Evolutionary conservation across 2,888 invertebrate species (phyloP), one percentile per base, ranked within the genome.

Genomic region (Psylliodes chrysocephalus): DNA sequence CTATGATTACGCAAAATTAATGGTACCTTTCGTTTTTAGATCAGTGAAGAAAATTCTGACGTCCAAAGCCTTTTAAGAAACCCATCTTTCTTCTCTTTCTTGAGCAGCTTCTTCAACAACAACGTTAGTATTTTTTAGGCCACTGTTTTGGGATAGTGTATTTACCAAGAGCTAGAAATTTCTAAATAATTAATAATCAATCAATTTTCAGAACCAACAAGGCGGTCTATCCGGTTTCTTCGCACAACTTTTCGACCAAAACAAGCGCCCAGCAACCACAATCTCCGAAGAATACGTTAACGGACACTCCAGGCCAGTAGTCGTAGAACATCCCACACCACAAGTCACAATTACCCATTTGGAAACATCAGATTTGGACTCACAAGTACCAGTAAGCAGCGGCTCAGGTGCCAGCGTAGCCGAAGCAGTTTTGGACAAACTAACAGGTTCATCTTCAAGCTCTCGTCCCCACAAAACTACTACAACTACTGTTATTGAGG

Each of bases 31-130:
- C 12, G 1, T 17, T 10, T 12, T 46, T 28, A 49, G 49, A 28
- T 49, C 49, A 49, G 12, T 10, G 49, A 49, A 49, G 30, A 49
- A 25, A 30, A 49, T 7, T 14, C 28, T 7, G 49, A 49, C 12
- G 12, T 49, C 1, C 25, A 49, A 14, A 6, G 14, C 1, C 14
- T 49, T 7, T 30, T 49, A 12, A 49, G 12, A 15, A 49, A 49
- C 30, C 49, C 49, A 49, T 25, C 49, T 19, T 49, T 49, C 30
- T 49, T 28, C 49, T 17, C 10, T 10, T 49, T 49, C 15, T 49
- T 49, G 28, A 30, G 10, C 15, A 49, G 14, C 49, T 28, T 49
- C 30, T 49, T 49, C 28, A 30, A 17, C 17, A 17, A 10, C 2
- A 7, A 17, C n/a, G 42, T 42, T 17, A 42, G 42, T 42, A 18